Conservation (phyloP, 2,888 invertebrate genomes). For the Idaea dimidiata region DNA sequence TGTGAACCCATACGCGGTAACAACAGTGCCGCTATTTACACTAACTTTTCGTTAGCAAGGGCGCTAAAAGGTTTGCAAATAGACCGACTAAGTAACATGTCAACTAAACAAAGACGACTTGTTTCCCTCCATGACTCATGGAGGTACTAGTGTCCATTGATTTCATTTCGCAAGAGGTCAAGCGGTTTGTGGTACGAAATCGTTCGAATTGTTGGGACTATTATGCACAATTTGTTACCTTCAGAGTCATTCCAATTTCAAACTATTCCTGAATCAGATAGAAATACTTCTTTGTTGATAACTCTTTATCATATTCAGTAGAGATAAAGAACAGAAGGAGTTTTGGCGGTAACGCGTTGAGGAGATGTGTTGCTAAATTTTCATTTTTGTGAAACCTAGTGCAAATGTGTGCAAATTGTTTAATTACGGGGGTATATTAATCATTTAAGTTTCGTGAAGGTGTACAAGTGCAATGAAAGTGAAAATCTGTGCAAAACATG, state of each 20-base stretch:
- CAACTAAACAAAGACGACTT: conserved; percentile 70
- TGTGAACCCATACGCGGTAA: conserved; percentile 32
- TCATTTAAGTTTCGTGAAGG: too few species aligned
- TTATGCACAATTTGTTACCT: neutral
- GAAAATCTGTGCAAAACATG: too few species aligned
- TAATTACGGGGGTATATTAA: too few species aligned
- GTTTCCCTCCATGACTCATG: conserved; percentile 46
- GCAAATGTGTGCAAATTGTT: too few species aligned
- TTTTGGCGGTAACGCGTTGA: too few species aligned
- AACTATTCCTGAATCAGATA: neutral
- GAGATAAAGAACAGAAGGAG: too few species aligned
- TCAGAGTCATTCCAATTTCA: neutral
- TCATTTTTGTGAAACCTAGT: too few species aligned
- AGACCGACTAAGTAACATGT: conserved; percentile 70
- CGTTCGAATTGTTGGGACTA: conserved; percentile 9
- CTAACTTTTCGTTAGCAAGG: conserved; percentile 60
- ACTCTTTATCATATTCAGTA: too few species aligned
- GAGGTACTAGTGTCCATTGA: conserved; percentile 29
- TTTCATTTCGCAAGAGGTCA: conserved; percentile 31
- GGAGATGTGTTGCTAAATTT: too few species aligned
- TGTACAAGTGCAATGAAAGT: too few species aligned
- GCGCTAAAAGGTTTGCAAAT: conserved; percentile 77
- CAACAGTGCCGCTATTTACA: conserved; percentile 50
- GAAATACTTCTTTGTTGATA: neutral
- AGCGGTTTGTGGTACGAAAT: conserved; percentile 19